Evolutionary conservation across 2,113 vertebrate species (phyloP).

Genomic region (Rhodinocichla rosea): DNA sequence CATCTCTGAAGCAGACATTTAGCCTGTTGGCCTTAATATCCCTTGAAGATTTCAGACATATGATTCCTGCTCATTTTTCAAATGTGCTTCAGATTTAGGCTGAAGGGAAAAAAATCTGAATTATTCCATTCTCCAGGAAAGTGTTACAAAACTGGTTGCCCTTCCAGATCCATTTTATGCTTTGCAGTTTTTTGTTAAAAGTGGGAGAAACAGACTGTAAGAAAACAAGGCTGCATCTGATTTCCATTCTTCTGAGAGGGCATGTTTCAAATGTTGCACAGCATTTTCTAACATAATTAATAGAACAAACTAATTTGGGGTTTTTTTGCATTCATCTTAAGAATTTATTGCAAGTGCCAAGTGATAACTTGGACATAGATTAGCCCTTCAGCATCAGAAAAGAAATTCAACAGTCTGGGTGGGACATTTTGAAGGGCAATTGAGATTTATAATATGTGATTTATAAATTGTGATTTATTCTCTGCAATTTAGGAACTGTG

Average conservation of each 20-base stretch:
- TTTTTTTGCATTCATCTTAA: not conserved
- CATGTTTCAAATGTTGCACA: not conserved
- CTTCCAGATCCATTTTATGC: not conserved
- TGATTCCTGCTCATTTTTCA: not conserved
- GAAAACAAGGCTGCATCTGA: not conserved
- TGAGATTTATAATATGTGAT: not conserved
- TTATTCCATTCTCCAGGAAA: constrained; percentile 13
- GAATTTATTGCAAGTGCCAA: not conserved
- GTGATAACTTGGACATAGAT: not conserved
- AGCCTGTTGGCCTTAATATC: not conserved
- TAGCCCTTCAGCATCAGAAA: not conserved
- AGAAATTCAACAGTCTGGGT: not conserved
- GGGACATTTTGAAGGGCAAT: not conserved
- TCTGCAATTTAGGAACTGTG: not conserved
- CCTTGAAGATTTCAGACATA: not conserved
- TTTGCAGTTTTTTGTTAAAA: not conserved
- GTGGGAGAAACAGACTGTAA: not conserved
- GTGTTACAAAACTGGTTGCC: not conserved
- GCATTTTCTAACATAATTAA: not conserved
- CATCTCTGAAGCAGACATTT: not conserved
- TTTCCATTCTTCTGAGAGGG: not conserved
- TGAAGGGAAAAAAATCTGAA: not conserved
- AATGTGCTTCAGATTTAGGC: not conserved
- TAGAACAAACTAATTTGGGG: not conserved
- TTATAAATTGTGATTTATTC: not conserved